These are phyloP conservation scores for Mellivora capensis DNA, from an alignment of 2,113 vertebrate species.

Conservation along the genomic window DNA sequence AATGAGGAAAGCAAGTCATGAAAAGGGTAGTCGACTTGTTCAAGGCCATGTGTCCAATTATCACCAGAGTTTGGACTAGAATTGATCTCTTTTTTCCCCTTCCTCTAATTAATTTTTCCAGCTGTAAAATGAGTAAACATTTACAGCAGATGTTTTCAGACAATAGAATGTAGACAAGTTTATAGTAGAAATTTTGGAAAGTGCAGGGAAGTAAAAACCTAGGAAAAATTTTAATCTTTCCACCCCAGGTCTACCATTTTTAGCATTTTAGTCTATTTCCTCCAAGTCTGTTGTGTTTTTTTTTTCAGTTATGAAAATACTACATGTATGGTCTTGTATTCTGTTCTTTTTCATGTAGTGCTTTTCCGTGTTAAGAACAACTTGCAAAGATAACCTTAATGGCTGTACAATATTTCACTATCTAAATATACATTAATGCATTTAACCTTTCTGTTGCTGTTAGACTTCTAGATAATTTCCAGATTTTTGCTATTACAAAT, in stretches of 20 bases:
- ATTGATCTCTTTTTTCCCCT: background rate
- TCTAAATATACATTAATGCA: background rate
- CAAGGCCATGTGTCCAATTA: background rate
- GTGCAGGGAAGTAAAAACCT: background rate
- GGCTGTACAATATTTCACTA: background rate
- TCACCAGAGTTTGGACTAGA: background rate
- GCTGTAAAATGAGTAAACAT: background rate
- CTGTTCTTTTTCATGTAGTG: background rate
- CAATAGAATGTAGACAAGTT: background rate
- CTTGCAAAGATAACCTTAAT: background rate
- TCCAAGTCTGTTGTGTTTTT: background rate
- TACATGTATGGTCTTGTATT: background rate
- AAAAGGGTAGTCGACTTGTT: background rate
- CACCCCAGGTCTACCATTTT: background rate
- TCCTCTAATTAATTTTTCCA: background rate
- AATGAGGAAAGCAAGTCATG: background rate
- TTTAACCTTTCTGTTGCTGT: background rate
- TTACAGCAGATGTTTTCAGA: background rate
- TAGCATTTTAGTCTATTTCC: background rate
- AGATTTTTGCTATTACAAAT: conserved; percentile 18
- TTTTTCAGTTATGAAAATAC: background rate
- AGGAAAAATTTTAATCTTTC: background rate
- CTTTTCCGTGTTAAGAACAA: background rate
- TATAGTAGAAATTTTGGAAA: background rate
- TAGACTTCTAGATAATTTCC: conserved; percentile 35